Evolutionary conservation across 2,113 vertebrate genomes (phyloP), one percentile per base, ranked within the genome.

Genomic region (Nicator chloris): DNA sequence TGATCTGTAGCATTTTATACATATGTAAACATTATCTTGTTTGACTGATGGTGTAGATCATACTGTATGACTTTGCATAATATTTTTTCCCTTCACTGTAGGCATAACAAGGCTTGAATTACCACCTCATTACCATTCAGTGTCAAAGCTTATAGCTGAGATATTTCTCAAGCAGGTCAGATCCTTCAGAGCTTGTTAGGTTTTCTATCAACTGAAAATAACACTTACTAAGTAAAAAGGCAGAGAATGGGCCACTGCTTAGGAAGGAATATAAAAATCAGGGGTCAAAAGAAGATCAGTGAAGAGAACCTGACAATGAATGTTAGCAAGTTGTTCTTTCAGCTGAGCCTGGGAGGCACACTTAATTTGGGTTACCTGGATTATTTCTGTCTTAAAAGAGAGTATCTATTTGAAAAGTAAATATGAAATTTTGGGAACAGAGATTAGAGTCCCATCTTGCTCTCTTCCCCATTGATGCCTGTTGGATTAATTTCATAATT

Each of bases 171-270:
- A 80, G 63, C 61, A 68, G 79, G 61, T 79, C 95, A 90, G 42
- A 90, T 76, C 82, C 31, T 90, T 94, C 93, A 77, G 88, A 91
- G 75, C 31, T 91, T 31, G 18, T 86, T 86, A 80, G 16, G n/a
- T 69, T 90, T 94, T 92, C 79, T 90, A 61, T 82, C 85, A 92
- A 75, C 39, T 87, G 56, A 79, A 93, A 95, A 61, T 72, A 91
- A 77, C 15, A 69, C 63, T 76, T 93, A 45, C 59, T 61, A 42
- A 18, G 35, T 88, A 83, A 73, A 91, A 91, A 82, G 37, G 42
- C 75, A 90, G 37, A 64, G 57, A 79, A 45, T 21, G 33, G 45
- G 20, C 42, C 71, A n/a, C 31, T 72, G 40, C 45, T 93, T 72
- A 82, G 21, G n/a, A 70, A 90, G n/a, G 11, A 80, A 80, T 85